Evolutionary conservation across 2,797 vertebrate genomes (phyloP).

Genomic region (Craterocephalus amniculus): DNA sequence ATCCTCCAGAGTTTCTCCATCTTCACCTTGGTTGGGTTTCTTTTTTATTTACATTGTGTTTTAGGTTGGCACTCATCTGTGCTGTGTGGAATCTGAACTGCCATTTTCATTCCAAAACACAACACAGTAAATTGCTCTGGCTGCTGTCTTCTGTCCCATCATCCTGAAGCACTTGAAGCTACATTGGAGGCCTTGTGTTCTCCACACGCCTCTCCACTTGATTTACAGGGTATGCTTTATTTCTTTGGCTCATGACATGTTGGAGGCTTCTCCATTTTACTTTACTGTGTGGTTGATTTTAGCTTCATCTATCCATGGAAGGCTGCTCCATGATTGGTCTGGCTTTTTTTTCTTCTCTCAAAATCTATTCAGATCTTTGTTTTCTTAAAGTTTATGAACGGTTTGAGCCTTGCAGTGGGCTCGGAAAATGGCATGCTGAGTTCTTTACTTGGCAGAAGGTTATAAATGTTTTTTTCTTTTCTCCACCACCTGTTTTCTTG

Average conservation of each 20-base stretch:
- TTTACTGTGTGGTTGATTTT: not conserved
- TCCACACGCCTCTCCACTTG: not conserved
- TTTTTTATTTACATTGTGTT: not conserved
- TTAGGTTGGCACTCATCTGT: not conserved
- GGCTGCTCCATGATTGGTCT: not conserved
- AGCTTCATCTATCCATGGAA: not conserved
- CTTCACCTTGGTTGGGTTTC: not conserved
- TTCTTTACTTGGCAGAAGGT: not conserved
- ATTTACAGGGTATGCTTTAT: not conserved
- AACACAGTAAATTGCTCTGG: not conserved
- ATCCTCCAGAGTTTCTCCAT: not conserved
- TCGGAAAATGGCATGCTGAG: no score
- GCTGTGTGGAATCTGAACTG: not conserved
- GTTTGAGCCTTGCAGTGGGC: no score
- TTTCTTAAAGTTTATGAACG: no score
- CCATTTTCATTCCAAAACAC: not conserved
- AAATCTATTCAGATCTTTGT: no score
- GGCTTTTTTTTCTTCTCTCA: not conserved
- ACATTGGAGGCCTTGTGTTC: not conserved
- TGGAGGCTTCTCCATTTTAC: not conserved
- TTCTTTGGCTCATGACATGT: not conserved
- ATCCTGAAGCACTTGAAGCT: not conserved
- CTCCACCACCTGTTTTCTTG: no score
- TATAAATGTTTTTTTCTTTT: no score
- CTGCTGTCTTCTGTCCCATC: not conserved